A percentile compares a stretch with the other conserved stretches of the same genome.
Conservation (phyloP, 1,140 invertebrate genomes). For the Parasteatoda tepidariorum region DNA sequence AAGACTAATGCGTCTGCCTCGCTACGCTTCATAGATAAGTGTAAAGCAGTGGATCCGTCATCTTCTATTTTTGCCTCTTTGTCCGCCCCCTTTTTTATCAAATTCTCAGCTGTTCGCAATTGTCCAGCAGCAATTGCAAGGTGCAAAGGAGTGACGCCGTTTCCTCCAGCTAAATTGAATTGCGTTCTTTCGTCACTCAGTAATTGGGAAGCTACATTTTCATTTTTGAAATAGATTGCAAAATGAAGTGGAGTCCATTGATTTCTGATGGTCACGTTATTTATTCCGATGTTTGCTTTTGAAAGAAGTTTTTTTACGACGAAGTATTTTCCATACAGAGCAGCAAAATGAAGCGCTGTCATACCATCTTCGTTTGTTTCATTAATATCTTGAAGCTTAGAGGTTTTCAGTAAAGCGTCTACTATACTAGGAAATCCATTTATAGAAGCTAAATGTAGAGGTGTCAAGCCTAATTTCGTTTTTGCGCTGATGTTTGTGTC, state of each 20-base stretch:
- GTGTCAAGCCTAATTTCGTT: neutral
- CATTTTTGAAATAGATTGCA: neutral
- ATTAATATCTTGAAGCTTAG: neutral
- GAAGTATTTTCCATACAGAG: neutral
- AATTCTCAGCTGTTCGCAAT: neutral
- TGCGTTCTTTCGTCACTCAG: neutral
- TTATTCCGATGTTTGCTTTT: neutral
- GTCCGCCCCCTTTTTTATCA: neutral
- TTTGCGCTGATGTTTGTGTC: neutral
- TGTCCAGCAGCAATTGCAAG: neutral
- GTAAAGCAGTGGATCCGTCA: neutral
- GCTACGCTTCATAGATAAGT: neutral
- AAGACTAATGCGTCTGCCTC: neutral
- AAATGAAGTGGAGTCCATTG: neutral
- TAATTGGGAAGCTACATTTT: neutral
- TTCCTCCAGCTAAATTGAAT: neutral
- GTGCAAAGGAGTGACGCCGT: neutral
- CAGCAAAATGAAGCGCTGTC: neutral
- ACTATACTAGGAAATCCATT: neutral
- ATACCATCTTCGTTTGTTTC: neutral
- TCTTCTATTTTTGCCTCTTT: neutral
- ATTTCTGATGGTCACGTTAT: neutral
- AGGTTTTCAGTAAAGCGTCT: neutral
- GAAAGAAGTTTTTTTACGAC: neutral
- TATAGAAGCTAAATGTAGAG: neutral